Percentiles rank a stretch among this genome's conserved stretches.
Conservation (phyloP, 2,888 invertebrate species). For the Heliconius charithonia region DNA sequence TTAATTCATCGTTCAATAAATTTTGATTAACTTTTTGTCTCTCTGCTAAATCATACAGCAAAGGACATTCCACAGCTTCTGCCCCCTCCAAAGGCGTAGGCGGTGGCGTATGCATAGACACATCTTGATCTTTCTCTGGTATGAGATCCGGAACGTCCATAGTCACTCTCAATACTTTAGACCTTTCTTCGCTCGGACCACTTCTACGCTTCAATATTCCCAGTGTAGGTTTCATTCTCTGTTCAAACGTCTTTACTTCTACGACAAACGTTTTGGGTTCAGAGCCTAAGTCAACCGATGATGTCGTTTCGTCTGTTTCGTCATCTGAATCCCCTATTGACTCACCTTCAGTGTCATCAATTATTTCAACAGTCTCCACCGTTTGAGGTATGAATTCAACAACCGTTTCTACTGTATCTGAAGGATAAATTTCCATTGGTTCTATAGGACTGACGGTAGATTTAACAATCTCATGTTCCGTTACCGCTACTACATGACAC, state of each 20-base stretch:
- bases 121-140: slow-evolving; percentile 54
- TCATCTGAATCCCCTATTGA: slow-evolving; percentile 62
- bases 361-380: slow-evolving; percentile 82
- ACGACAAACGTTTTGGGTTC: slow-evolving; percentile 74
- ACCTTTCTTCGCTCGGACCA: slow-evolving; percentile 53
- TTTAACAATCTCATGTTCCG: slow-evolving; percentile 87
- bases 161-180: slow-evolving; percentile 54
- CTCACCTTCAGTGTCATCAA: slow-evolving; percentile 80
- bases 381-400: slow-evolving; percentile 81
- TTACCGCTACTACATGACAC: slow-evolving; percentile 87
- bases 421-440: slow-evolving; percentile 72
- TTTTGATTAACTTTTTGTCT: slow-evolving; percentile 53
- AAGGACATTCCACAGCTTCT: slow-evolving; percentile 54
- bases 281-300: slow-evolving; percentile 59
- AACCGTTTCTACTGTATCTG: slow-evolving; percentile 80
- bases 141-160: slow-evolving; percentile 62
- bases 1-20: slow-evolving; percentile 55
- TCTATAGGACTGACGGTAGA: slow-evolving; percentile 81
- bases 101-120: slow-evolving; percentile 47
- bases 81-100: slow-evolving; percentile 55
- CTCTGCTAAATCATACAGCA: slow-evolving; percentile 54
- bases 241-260: slow-evolving; percentile 69
- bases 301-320: slow-evolving; percentile 42
- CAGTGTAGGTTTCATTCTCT: slow-evolving; percentile 69
- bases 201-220: slow-evolving; percentile 65